Conservation (phyloP, 2,888 invertebrate genomes). For the Drosophila monieri region DNA sequence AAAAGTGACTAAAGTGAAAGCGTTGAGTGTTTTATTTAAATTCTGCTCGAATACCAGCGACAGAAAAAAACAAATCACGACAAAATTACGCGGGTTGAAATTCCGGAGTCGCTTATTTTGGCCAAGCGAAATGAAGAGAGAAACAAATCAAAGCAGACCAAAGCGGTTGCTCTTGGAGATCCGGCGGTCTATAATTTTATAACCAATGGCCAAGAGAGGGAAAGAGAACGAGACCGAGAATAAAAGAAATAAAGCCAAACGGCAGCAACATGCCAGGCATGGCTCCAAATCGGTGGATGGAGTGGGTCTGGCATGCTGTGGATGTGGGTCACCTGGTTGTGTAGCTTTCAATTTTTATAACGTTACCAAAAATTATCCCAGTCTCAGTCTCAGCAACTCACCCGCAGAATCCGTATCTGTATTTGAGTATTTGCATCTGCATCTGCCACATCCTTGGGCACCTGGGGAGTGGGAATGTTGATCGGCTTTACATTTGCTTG, state of each 20-base stretch:
- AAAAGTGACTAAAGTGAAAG: conserved; percentile 68
- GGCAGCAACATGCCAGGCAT: conserved; percentile 30
- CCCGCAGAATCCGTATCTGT: conserved; percentile 2
- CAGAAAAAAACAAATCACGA: conserved; percentile 28
- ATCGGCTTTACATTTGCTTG: conserved; percentile 19
- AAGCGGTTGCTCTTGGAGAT: background rate
- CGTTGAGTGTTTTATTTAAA: conserved; percentile 71
- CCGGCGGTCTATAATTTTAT: conserved; percentile 1
- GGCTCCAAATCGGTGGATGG: background rate
- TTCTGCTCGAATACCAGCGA: conserved; percentile 50
- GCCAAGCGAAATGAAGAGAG: background rate
- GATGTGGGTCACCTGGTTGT: conserved; percentile 74
- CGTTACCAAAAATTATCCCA: conserved; percentile 58
- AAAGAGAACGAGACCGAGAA: conserved; percentile 3
- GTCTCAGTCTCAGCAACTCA: conserved; percentile 10
- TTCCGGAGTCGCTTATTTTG: background rate
- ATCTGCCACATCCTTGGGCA: conserved; percentile 6
- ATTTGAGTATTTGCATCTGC: background rate
- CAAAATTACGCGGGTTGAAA: conserved; percentile 6
- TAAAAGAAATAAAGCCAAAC: conserved; percentile 20
- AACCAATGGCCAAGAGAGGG: conserved; percentile 25
- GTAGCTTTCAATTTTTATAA: conserved; percentile 77
- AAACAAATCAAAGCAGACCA: background rate
- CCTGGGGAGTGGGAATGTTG: conserved; percentile 15
- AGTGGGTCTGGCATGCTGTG: conserved; percentile 18